Conservation (phyloP, 2,113 vertebrate genomes). For the Progne subis region DNA sequence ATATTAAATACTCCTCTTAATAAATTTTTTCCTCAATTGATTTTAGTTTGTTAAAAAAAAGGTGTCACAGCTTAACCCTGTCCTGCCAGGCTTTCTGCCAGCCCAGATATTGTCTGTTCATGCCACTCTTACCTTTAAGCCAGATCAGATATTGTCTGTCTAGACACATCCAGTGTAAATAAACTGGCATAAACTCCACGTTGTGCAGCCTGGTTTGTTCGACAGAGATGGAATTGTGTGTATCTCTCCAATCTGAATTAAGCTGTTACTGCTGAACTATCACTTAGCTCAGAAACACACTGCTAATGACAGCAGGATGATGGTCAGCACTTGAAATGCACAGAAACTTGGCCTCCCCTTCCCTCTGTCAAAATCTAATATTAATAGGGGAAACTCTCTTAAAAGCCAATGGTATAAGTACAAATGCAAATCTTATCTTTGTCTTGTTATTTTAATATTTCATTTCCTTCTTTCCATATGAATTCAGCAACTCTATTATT, state of each 20-base stretch:
- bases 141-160: constrained; percentile 67
- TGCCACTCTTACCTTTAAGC: constrained; percentile 53
- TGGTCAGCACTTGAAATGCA: constrained; percentile 2
- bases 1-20: not conserved
- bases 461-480: constrained; percentile 61
- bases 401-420: constrained; percentile 57
- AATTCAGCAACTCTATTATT: constrained; percentile 66
- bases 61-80: constrained; percentile 9
- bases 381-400: constrained; percentile 58
- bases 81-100: constrained; percentile 33
- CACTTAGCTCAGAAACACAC: not conserved
- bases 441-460: constrained; percentile 68
- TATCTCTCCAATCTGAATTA: constrained; percentile 51
- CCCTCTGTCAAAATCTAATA: constrained; percentile 47
- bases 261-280: constrained; percentile 22
- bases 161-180: constrained; percentile 52
- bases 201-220: not conserved
- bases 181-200: constrained; percentile 34
- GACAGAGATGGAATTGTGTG: not conserved
- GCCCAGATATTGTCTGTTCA: constrained; percentile 48
- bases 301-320: constrained; percentile 22
- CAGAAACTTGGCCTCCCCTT: constrained; percentile 33
- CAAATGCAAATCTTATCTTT: constrained; percentile 66
- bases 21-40: not conserved
- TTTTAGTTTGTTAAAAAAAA: not conserved